phyloP scores from a whole-genome alignment of 2,888 invertebrate species.

The Julus scandinavius region DNA sequence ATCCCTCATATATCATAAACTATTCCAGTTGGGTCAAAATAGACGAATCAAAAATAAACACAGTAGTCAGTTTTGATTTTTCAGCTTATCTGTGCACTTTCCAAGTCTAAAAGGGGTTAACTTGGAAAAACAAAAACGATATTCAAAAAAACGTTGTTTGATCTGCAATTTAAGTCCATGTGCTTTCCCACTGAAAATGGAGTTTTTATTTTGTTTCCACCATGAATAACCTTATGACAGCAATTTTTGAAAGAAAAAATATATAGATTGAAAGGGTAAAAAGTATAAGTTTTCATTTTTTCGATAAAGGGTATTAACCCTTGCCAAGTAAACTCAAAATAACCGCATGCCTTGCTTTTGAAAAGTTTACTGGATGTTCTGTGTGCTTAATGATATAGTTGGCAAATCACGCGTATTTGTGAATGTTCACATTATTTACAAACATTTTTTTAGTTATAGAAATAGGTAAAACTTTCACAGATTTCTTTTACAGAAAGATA shows the following conservation, averaged over 20 bases:
- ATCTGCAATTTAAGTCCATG: background rate
- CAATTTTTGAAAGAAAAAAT: background rate
- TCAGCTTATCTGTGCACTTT: conserved; percentile 20
- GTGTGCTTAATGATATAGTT: conserved; percentile 27
- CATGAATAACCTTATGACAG: conserved; percentile 13
- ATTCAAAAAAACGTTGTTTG: conserved; percentile 9
- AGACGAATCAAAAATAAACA: conserved; percentile 35
- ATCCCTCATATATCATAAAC: conserved; percentile 37
- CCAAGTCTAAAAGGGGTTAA: conserved; percentile 23
- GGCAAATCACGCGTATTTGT: conserved; percentile 31
- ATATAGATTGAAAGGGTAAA: background rate
- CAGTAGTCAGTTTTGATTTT: conserved; percentile 30
- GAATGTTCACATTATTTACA: background rate
- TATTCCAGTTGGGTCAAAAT: conserved; percentile 20
- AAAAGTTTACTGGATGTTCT: background rate
- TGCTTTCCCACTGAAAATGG: background rate
- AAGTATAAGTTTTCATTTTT: background rate
- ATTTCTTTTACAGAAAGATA: background rate
- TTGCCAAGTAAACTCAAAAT: conserved; percentile 1
- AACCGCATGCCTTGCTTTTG: background rate
- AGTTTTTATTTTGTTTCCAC: background rate
- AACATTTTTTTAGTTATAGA: background rate
- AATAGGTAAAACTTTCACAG: background rate
- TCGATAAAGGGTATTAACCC: conserved; percentile 16
- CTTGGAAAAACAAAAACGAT: conserved; percentile 29